Evolutionary conservation across 2,797 vertebrate genomes (phyloP).

Genomic region (Cryptoblepharus egeriae): DNA sequence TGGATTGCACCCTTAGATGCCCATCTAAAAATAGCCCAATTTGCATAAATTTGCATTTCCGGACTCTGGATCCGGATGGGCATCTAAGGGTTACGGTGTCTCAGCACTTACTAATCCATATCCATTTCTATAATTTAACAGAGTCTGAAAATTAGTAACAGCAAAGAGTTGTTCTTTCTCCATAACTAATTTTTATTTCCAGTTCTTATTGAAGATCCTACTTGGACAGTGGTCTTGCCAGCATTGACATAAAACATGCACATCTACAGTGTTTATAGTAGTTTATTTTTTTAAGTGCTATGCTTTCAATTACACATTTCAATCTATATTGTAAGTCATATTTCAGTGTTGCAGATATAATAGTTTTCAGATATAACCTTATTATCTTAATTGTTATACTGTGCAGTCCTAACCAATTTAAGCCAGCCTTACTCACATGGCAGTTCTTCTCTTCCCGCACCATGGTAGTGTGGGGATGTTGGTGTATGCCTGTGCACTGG

Average conservation of each 20-base stretch:
- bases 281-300: neutral
- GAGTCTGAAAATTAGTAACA: neutral
- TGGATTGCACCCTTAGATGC: no score
- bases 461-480: no score
- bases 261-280: slow-evolving; percentile 6
- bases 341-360: neutral
- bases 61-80: no score
- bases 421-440: no score
- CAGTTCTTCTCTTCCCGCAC: no score
- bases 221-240: neutral
- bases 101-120: neutral
- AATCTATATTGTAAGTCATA: neutral
- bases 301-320: neutral
- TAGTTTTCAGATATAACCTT: neutral
- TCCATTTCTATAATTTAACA: slow-evolving; percentile 3
- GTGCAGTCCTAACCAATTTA: no score
- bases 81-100: no score
- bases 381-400: no score
- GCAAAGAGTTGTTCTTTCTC: neutral
- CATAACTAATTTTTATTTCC: slow-evolving; percentile 3
- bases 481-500: no score
- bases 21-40: no score
- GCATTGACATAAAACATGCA: slow-evolving; percentile 1
- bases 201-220: neutral
- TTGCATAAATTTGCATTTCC: no score